Conservation (phyloP, 2,888 invertebrate genomes). For the Clusia tigrina region DNA sequence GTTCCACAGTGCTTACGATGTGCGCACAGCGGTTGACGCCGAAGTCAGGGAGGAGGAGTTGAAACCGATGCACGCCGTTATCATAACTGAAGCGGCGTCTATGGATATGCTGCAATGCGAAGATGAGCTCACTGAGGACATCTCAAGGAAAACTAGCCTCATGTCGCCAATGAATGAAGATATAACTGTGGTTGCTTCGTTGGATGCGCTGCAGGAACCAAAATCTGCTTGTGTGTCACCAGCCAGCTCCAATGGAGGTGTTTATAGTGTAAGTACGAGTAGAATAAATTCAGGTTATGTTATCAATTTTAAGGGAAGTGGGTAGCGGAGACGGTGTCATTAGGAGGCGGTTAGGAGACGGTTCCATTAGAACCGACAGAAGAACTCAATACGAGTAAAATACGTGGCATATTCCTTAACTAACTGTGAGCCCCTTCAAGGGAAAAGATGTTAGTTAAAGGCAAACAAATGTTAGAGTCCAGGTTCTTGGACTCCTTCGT, state of each 20-base stretch:
- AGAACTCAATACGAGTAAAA: no score
- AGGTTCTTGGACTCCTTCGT: no score
- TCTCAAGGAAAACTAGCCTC: slow-evolving; percentile 65
- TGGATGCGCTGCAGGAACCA: slow-evolving; percentile 61
- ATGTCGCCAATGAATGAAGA: slow-evolving; percentile 75
- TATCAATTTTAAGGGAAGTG: no score
- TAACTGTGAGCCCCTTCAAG: no score
- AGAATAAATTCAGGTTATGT: neutral
- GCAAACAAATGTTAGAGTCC: no score
- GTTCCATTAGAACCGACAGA: no score
- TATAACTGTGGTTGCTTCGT: slow-evolving; percentile 58
- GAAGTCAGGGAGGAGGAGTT: slow-evolving; percentile 30
- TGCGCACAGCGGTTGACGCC: slow-evolving; percentile 35
- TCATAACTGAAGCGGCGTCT: slow-evolving; percentile 76
- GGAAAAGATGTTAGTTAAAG: no score
- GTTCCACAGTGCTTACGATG: slow-evolving; percentile 65
- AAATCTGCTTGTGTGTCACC: slow-evolving; percentile 81
- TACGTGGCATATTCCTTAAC: no score
- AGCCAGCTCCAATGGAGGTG: slow-evolving; percentile 89
- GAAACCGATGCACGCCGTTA: slow-evolving; percentile 72
- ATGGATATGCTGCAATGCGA: slow-evolving; percentile 69
- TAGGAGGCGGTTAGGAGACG: no score
- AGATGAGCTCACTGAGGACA: slow-evolving; percentile 68
- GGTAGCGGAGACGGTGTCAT: neutral
- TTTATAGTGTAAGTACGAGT: slow-evolving; percentile 78